Percentiles rank a stretch among this genome's conserved stretches.
Evolutionary conservation across 2,113 vertebrate genomes (phyloP).

Genomic region (Hydropotes inermis): DNA sequence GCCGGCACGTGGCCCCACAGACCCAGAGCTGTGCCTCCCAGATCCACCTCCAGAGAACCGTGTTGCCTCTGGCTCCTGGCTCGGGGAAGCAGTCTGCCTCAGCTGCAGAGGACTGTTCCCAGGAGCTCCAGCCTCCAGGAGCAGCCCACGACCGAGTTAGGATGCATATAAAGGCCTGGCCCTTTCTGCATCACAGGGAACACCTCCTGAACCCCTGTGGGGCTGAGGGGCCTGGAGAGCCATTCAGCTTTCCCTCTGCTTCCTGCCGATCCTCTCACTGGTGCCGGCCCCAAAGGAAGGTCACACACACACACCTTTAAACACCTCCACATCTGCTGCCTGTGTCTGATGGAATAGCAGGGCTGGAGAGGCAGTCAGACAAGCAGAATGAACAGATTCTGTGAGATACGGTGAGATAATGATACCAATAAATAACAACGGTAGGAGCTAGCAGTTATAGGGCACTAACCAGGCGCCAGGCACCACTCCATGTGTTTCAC

Average conservation of each 20-base stretch:
- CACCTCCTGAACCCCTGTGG: neutral
- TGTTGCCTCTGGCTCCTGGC: neutral
- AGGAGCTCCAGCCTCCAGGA: neutral
- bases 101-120: neutral
- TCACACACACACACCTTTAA: too few relatives aligned
- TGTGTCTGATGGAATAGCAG: rapidly evolving
- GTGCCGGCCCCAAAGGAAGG: neutral
- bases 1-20: rapidly evolving
- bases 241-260: neutral
- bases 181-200: neutral
- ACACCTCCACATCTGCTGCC: neutral
- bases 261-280: neutral
- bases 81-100: neutral
- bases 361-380: neutral
- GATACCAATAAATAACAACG: neutral
- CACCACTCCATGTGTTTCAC: rapidly evolving
- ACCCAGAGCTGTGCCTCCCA: neutral
- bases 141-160: neutral
- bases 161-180: neutral
- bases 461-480: rapidly evolving
- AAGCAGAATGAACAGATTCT: neutral
- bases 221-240: neutral
- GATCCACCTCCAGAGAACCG: neutral
- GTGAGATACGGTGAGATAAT: neutral
- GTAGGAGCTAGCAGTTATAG: too few relatives aligned